Evolutionary conservation across 1,140 invertebrate genomes (phyloP), one percentile per base, ranked within the genome.

Genomic region (Pogonomyrmex barbatus): DNA sequence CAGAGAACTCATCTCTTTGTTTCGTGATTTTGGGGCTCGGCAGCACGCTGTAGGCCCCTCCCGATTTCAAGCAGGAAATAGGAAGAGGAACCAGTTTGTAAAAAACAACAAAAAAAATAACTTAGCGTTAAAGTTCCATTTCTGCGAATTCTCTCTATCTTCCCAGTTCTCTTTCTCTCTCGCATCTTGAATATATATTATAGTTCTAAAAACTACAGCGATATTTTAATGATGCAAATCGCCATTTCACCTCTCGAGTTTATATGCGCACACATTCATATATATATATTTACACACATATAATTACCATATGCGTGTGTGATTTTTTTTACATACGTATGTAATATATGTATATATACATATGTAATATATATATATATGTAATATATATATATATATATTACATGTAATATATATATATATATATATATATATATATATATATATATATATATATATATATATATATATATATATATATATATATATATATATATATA

Each of bases 251-350:
- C 58, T 39, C 52, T 79, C 36, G 42, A 56, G 39, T 62, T 54
- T 12, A 63, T 56, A 30, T 63, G 70, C 24, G 4, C 75, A 52
- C 24, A 8, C 75, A 52, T 33, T 4, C 12, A 56, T 39, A 50
- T 70, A 39, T 70, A n/a, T 70, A 78, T 79, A 62, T 88, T 79
- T 88, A 68, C 60, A 30, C 12, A 45, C 47, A 14, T 58, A 58
- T 54, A 70, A 54, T 45, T 68, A 56, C 56, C 2, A 4, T 67
- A 81, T 81, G 36, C 33, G 6, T 45, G 6, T 45, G 17, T 76
- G n/a, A 39, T 67, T 45, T 45, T n/a, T n/a, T 65, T 65, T 65
- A 65, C 36, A 65, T 65, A 42, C 33, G 17, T 4, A 45, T 45
- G 14, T 67, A 12, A 62, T 56, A 62, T 82, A 87, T 67, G 17